Percentiles rank a stretch among this genome's conserved stretches.
Evolutionary conservation across 2,888 invertebrate genomes (phyloP).

Genomic region (Chrysotoxum bicinctum): DNA sequence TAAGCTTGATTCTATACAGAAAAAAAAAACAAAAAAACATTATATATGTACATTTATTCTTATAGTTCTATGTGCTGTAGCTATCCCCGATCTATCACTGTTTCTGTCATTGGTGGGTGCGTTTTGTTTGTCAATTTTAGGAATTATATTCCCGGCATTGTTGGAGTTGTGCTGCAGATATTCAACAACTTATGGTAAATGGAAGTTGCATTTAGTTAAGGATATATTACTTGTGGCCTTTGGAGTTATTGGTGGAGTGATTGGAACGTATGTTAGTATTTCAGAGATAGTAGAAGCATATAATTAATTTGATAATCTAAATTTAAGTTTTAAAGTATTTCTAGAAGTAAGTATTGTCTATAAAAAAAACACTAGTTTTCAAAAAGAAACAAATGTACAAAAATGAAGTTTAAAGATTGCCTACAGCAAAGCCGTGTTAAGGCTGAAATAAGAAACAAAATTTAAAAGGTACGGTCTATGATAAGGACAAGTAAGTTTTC

Average conservation of each 20-base stretch:
- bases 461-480: too few relatives aligned
- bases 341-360: background rate
- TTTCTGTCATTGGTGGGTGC: constrained; percentile 97
- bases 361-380: background rate
- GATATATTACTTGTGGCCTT: constrained; percentile 87
- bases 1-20: constrained; percentile 79
- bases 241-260: constrained; percentile 89
- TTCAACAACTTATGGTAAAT: constrained; percentile 86
- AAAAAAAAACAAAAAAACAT: too few relatives aligned
- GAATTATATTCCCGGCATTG: constrained; percentile 94
- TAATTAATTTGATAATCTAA: background rate
- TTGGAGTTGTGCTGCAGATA: constrained; percentile 91
- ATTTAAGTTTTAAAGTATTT: background rate
- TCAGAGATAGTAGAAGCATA: constrained; percentile 77
- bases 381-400: too few relatives aligned
- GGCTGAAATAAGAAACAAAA: too few relatives aligned
- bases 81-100: constrained; percentile 93
- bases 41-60: constrained; percentile 24
- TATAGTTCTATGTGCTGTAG: constrained; percentile 90
- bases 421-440: too few relatives aligned
- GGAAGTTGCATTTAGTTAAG: constrained; percentile 88
- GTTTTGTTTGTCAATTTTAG: constrained; percentile 93
- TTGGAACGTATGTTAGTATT: constrained; percentile 84
- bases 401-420: too few relatives aligned
- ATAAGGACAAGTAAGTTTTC: too few relatives aligned